phyloP scores from a whole-genome alignment of 2,888 invertebrate species.

The Thymelicus sylvestris region DNA sequence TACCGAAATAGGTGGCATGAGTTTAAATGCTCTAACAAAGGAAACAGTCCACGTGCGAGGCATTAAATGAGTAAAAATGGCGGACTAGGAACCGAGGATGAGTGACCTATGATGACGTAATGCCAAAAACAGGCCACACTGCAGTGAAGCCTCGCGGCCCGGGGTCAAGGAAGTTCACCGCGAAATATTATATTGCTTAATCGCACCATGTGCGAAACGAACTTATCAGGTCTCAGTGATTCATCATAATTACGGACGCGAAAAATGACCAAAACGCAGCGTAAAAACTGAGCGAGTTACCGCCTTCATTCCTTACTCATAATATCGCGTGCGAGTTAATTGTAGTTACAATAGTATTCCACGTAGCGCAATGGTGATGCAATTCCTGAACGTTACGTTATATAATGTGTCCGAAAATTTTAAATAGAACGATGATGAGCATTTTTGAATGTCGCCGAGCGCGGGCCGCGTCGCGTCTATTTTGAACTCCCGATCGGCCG shows the following conservation, averaged over 20 bases:
- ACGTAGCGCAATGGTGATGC: slow-evolving; percentile 35
- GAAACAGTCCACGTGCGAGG: slow-evolving; percentile 77
- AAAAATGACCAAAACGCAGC: slow-evolving; percentile 36
- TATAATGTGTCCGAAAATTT: slow-evolving; percentile 41
- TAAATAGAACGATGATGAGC: slow-evolving; percentile 51
- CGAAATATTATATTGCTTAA: slow-evolving; percentile 67
- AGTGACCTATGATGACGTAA: slow-evolving; percentile 83
- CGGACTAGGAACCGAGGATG: slow-evolving; percentile 63
- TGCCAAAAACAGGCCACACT: slow-evolving; percentile 78
- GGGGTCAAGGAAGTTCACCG: slow-evolving; percentile 81
- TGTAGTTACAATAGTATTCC: slow-evolving; percentile 39
- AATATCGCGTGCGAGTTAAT: slow-evolving; percentile 41
- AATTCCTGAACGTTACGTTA: slow-evolving; percentile 26
- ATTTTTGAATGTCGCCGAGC: slow-evolving; percentile 62
- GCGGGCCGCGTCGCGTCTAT: slow-evolving; percentile 75
- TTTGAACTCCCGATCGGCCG: slow-evolving; percentile 79
- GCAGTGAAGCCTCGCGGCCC: slow-evolving; percentile 53
- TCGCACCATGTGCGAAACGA: slow-evolving; percentile 56
- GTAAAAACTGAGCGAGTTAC: slow-evolving; percentile 41
- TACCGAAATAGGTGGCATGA: slow-evolving; percentile 68
- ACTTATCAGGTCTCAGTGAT: slow-evolving; percentile 49
- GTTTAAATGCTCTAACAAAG: slow-evolving; percentile 77
- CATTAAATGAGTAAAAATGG: slow-evolving; percentile 78
- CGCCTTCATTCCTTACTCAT: slow-evolving; percentile 32
- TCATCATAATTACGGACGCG: slow-evolving; percentile 46